Base-by-base conservation (phyloP, 2,888 invertebrate genomes). In the Rhagonycha lutea region DNA sequence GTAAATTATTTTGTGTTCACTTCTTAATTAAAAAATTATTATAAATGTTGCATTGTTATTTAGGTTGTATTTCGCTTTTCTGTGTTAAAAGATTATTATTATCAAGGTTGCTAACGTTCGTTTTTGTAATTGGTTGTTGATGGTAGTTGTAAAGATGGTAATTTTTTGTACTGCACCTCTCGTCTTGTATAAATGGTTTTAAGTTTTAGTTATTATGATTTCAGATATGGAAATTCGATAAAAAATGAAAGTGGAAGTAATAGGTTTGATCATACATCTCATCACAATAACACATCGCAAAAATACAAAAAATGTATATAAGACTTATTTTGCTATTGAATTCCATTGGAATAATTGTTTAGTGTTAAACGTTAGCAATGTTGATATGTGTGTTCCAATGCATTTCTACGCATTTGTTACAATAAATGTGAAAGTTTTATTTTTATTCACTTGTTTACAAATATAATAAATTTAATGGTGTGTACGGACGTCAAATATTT, bases 291-390 rank as follows among this genome's bases (percentile, higher is more conserved):
- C 26, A 7, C 63, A 65, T n/a, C 26, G 12, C 26, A 65, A 24
- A 26, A 63, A 24, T 63, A 26, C 12, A 26, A 65, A 18, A 18
- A 18, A 24, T 65, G 63, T n/a, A 47, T 7, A 65, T n/a, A 26
- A 65, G n/a, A 65, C 63, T 24, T 24, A 65, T 65, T 65, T 65
- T 24, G 24, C 12, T 65, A 26, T 23, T 24, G 63, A 65, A 65
- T 65, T 65, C 24, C 24, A 65, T 8, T 23, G 23, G 23, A 24
- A 24, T 65, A 65, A 65, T 65, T 23, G n/a, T 18, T 24, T 24
- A 65, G 10, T 24, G 63, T 65, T 65, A 24, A 65, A 65, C 63
- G 63, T 65, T 65, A 65, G 63, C 63, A 65, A 65, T 65, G 63
- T 65, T 65, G 63, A 65, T 65, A 65, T n/a, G 11, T n/a, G 11